phyloP scores from a whole-genome alignment of 2,888 invertebrate genomes.

The Tachystola acroxantha region DNA sequence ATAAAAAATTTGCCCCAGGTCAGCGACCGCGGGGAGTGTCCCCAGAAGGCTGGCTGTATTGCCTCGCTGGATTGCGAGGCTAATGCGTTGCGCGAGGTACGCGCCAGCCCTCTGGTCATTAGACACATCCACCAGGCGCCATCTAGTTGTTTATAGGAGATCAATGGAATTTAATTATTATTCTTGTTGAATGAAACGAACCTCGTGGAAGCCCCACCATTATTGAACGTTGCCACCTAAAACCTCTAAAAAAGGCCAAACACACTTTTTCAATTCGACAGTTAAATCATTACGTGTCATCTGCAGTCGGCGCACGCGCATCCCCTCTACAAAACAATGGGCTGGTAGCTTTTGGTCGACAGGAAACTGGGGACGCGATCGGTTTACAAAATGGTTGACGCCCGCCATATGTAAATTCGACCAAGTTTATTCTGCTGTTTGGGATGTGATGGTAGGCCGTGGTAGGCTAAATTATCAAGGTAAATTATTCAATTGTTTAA shows the following conservation, averaged over 20 bases:
- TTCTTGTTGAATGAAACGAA: too few species aligned
- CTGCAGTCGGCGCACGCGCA: conserved; percentile 59
- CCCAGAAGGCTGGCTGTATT: too few species aligned
- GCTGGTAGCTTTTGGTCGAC: conserved; percentile 70
- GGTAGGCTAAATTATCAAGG: too few species aligned
- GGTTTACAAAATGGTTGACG: conserved; percentile 51
- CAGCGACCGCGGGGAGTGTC: too few species aligned
- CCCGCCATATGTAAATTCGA: conserved; percentile 2
- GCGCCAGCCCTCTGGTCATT: too few species aligned
- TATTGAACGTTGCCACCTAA: conserved; percentile 13
- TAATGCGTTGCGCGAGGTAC: too few species aligned
- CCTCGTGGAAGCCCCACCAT: conserved; percentile 2
- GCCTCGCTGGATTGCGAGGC: too few species aligned
- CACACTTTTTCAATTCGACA: conserved; percentile 50
- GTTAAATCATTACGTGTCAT: conserved; percentile 39
- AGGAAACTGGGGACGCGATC: conserved; percentile 65
- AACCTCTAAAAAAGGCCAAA: conserved; percentile 23
- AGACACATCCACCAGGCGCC: too few species aligned
- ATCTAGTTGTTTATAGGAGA: too few species aligned
- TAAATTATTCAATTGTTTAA: too few species aligned
- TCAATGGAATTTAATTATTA: too few species aligned
- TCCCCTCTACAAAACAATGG: conserved; percentile 70
- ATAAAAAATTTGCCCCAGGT: too few species aligned
- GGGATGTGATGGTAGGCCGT: neutral
- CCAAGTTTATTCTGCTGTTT: neutral